Percentiles rank a stretch among this genome's conserved stretches.
Evolutionary conservation across 64 coral and sea anemone genomes (phyloP).

Genomic region (Montipora sp.): DNA sequence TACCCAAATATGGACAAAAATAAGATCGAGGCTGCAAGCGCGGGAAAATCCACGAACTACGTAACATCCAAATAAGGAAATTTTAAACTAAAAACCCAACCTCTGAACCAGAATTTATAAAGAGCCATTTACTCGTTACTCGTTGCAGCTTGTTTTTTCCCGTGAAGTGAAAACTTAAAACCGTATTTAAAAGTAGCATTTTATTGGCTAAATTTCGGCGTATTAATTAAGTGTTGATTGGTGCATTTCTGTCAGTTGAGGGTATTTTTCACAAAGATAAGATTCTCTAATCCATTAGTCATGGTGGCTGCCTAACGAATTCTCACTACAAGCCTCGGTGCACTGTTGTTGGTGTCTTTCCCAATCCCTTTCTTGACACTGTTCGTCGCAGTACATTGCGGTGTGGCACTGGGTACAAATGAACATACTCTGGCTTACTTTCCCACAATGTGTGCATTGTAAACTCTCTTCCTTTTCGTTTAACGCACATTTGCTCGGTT

Average conservation of each 20-base stretch:
- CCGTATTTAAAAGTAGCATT: too few species aligned
- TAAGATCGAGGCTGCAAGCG: too few species aligned
- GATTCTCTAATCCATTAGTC: background rate
- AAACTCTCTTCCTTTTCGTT: background rate
- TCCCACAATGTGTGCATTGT: slow-evolving; percentile 23
- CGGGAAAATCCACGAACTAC: too few species aligned
- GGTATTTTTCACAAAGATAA: background rate
- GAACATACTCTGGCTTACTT: slow-evolving; percentile 3
- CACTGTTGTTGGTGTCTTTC: slow-evolving; percentile 23
- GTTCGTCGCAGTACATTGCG: slow-evolving; percentile 46
- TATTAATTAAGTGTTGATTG: background rate
- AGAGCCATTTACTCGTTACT: too few species aligned
- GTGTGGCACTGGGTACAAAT: slow-evolving; percentile 32
- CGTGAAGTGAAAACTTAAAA: background rate
- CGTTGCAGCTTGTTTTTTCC: too few species aligned
- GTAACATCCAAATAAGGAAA: too few species aligned
- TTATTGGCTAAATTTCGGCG: too few species aligned
- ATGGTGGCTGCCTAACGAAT: background rate
- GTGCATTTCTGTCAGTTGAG: too few species aligned
- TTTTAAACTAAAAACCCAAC: too few species aligned
- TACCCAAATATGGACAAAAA: too few species aligned
- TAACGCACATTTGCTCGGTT: background rate
- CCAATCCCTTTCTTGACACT: slow-evolving; percentile 58
- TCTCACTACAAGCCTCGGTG: background rate
- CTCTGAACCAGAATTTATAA: too few species aligned